A percentile compares a stretch with the other conserved stretches of the same genome.
These are phyloP conservation scores for Polydesmus complanatus DNA, from an alignment of 2,888 invertebrate genomes.

Conservation along the genomic window DNA sequence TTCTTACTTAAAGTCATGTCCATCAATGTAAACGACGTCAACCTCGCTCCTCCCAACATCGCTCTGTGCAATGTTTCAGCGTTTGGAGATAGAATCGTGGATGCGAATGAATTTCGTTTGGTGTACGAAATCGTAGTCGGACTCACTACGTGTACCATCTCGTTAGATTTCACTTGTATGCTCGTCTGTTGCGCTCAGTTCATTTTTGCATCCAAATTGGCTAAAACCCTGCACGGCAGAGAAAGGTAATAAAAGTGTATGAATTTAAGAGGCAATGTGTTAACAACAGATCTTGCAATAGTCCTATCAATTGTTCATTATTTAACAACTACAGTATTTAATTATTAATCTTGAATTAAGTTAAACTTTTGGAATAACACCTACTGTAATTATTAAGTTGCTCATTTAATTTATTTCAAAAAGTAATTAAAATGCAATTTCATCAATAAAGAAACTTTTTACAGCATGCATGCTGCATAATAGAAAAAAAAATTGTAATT, in stretches of 20 bases:
- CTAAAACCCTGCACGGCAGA: constrained; percentile 67
- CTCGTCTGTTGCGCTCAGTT: constrained; percentile 89
- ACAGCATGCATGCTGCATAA: no score
- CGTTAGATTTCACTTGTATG: constrained; percentile 76
- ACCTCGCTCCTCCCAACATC: constrained; percentile 32
- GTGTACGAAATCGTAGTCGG: constrained; percentile 86
- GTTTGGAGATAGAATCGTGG: constrained; percentile 35
- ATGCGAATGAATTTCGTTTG: constrained; percentile 66
- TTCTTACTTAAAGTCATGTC: constrained; percentile 52
- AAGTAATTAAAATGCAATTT: no score
- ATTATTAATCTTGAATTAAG: no score
- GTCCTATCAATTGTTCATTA: no score
- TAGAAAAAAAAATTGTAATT: no score
- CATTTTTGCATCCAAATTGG: constrained; percentile 80
- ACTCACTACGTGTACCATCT: constrained; percentile 72
- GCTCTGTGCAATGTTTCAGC: constrained; percentile 13
- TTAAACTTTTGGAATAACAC: no score
- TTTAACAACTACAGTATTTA: no score
- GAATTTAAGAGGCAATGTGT: neutral
- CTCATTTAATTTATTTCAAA: no score
- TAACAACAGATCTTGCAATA: no score
- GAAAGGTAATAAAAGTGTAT: constrained; percentile 39
- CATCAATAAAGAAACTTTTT: no score
- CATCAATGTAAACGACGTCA: constrained; percentile 51
- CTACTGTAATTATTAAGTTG: no score